A percentile compares a stretch with the other conserved stretches of the same genome.
Conservation (phyloP, 1,140 invertebrate genomes). For the Venustaconcha ellipsiformis region DNA sequence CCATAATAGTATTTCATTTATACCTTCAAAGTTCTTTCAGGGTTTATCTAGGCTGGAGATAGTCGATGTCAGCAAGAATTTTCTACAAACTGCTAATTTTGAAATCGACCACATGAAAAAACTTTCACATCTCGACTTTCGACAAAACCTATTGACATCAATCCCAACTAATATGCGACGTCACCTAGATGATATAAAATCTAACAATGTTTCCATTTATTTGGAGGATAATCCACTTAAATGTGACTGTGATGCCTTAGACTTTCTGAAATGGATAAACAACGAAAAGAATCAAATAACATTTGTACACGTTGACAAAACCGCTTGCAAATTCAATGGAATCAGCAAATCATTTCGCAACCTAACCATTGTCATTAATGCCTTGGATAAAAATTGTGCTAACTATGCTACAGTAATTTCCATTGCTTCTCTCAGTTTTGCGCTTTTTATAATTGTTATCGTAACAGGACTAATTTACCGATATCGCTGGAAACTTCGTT, state of each 20-base stretch:
- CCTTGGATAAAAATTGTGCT: constrained; percentile 1
- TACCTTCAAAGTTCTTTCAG: too few relatives aligned
- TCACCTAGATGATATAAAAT: too few relatives aligned
- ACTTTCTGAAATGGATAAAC: constrained; percentile 12
- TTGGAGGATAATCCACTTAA: constrained; percentile 14
- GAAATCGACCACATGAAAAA: too few relatives aligned
- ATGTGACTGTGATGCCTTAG: constrained; percentile 8
- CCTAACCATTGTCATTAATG: background rate
- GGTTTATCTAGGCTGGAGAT: too few relatives aligned
- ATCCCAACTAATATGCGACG: too few relatives aligned
- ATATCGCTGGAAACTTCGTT: constrained; percentile 45
- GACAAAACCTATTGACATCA: too few relatives aligned
- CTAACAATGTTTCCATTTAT: constrained; percentile 7
- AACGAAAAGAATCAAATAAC: constrained; percentile 8
- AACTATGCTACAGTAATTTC: constrained; percentile 6
- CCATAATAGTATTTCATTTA: too few relatives aligned
- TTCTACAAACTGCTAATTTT: too few relatives aligned
- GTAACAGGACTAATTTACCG: constrained; percentile 8
- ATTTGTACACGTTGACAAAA: background rate
- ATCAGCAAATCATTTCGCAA: background rate
- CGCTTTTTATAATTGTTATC: background rate
- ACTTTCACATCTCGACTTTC: too few relatives aligned
- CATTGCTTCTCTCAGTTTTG: background rate
- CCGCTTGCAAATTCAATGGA: background rate
- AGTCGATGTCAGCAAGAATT: too few relatives aligned